Conservation (phyloP, 2,888 invertebrate genomes). For the Eudasyphora cyanicolor region DNA sequence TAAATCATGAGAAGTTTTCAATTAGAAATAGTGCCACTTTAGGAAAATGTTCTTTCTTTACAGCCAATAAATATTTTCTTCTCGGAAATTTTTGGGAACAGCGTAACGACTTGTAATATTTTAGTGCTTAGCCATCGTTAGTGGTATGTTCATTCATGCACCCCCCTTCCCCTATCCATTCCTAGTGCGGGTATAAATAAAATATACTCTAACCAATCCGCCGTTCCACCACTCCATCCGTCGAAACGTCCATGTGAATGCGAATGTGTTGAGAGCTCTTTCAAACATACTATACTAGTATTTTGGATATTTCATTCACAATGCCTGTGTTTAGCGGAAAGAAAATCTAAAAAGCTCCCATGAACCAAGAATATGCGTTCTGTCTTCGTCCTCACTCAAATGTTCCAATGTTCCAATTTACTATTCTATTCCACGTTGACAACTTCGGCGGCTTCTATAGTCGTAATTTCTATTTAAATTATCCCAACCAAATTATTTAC, state of each 20-base stretch:
- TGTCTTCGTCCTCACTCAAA: not conserved
- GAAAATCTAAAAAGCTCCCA: not conserved
- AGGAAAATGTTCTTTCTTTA: not conserved
- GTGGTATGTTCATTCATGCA: too few species aligned
- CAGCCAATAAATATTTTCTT: not conserved
- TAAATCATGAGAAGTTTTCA: not conserved
- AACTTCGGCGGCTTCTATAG: not conserved
- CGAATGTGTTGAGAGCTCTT: not conserved
- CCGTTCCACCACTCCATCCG: too few species aligned
- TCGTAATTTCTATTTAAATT: too few species aligned
- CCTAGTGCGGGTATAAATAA: too few species aligned
- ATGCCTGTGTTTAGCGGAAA: not conserved
- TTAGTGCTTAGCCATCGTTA: too few species aligned
- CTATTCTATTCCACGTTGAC: not conserved
- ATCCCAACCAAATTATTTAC: not conserved
- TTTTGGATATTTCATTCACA: slow-evolving; percentile 1
- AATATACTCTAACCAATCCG: too few species aligned
- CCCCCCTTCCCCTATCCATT: too few species aligned
- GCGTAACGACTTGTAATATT: not conserved
- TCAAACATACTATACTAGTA: not conserved
- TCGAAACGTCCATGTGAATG: not conserved
- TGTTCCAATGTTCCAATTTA: not conserved
- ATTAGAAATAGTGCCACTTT: not conserved
- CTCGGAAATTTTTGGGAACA: not conserved
- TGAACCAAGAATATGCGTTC: not conserved